Evolutionary conservation across 2,113 vertebrate species (phyloP), one percentile per base, ranked within the genome.

Genomic region (Podocnemis expansa): DNA sequence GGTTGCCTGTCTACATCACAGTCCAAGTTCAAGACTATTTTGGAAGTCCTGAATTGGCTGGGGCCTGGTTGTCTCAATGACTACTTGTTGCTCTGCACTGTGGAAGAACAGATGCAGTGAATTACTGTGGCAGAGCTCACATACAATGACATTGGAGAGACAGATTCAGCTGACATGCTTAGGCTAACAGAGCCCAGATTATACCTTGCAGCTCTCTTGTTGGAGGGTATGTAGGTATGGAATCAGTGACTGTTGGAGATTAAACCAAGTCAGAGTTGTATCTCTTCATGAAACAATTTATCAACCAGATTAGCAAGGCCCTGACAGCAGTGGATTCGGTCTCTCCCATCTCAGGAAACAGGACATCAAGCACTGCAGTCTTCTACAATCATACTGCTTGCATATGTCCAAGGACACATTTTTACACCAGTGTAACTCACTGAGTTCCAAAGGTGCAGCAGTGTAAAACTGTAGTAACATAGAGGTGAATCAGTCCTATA

Each of bases 51-150:
- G n/a, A 22, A 81, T n/a, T 88, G 56, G 76, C 38, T 52, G 88
- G 76, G 52, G 56, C 17, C 81, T 80, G 76, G 24, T 21, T 88
- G 81, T 47, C 34, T 75, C 13, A 34, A 17, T 34, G n/a, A 70
- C n/a, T 70, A 14, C 89, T 89, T 38, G 7, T 82, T 94, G 87
- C 79, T 75, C 7, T 54, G 13, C 79, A 88, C 34, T 45, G 81
- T 22, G 89, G 67, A 67, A 67, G 63, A 54, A 34, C 22, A 89
- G 34, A 31, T 91, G n/a, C 49, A 63, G 7, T 84, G 43, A 34
- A 81, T 76, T 89, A 2, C 38, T 47, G 55, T 67, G 60, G 14
- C 56, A 45, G 49, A 41, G 63, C 49, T 81, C 51, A 85, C 87
- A 49, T 43, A 41, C 12, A 78, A n/a, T 0, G 0, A 86, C 45